Conservation (phyloP, 2,797 vertebrate genomes). For the Danio tinwini region DNA sequence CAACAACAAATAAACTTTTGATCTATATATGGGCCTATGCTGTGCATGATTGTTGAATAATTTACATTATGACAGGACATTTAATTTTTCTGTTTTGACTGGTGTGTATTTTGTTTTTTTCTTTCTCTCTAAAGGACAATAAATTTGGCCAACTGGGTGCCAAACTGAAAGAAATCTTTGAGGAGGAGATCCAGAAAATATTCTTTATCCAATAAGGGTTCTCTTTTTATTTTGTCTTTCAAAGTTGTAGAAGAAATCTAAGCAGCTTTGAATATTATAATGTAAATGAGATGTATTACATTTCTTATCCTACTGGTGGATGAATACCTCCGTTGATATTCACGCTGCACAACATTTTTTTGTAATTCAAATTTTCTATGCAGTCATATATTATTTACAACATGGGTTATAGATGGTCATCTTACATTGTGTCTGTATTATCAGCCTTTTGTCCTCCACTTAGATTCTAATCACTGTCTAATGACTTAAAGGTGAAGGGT, state of each 20-base stretch:
- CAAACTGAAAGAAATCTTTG: conserved; percentile 67
- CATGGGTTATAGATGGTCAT: background rate
- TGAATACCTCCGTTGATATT: background rate
- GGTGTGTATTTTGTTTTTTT: conserved; percentile 8
- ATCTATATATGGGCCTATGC: background rate
- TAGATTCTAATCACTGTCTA: background rate
- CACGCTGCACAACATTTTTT: background rate
- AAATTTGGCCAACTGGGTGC: conserved; percentile 37
- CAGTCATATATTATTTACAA: background rate
- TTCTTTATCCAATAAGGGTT: conserved; percentile 64
- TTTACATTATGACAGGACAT: conserved; percentile 2
- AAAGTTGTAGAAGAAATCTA: background rate
- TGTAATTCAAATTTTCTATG: background rate
- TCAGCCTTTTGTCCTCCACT: background rate
- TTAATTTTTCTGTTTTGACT: conserved; percentile 7
- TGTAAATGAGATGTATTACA: background rate
- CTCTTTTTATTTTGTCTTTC: background rate
- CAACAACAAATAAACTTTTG: background rate
- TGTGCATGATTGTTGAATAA: background rate
- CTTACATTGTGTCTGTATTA: background rate
- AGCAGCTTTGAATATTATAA: background rate
- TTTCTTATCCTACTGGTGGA: background rate
- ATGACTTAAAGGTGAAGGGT: background rate
- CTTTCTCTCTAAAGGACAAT: conserved; percentile 64
- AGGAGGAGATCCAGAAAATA: conserved; percentile 63